Percentiles rank a stretch among this genome's conserved stretches.
Conservation (phyloP, 2,888 invertebrate species). For the Dolichomitus sp. region DNA sequence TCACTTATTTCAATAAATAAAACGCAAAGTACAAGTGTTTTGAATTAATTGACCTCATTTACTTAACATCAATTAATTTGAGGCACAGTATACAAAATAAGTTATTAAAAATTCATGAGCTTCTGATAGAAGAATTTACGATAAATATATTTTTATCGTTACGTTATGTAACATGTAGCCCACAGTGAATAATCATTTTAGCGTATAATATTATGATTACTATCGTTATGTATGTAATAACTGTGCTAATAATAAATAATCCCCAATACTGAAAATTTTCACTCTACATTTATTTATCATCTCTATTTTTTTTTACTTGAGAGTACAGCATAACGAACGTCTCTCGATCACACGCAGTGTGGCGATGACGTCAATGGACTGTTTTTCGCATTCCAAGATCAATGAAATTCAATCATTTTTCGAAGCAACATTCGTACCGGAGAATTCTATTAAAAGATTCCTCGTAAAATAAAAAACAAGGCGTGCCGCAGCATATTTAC, state of each 20-base stretch:
- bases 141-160: slow-evolving; percentile 82
- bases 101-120: too few species aligned
- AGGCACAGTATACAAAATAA: too few species aligned
- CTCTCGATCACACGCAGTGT: neutral
- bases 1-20: too few species aligned
- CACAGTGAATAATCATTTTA: slow-evolving; percentile 74
- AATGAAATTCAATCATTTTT: slow-evolving; percentile 20
- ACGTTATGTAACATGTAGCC: slow-evolving; percentile 73
- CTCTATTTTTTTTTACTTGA: too few species aligned
- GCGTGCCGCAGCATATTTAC: neutral
- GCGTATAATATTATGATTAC: slow-evolving; percentile 71
- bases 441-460: slow-evolving; percentile 5
- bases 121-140: too few species aligned
- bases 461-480: neutral
- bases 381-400: neutral
- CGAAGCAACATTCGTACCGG: neutral
- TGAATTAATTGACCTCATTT: too few species aligned
- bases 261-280: slow-evolving; percentile 51
- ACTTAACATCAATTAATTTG: too few species aligned
- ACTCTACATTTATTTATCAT: neutral
- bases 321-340: neutral
- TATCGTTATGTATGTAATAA: slow-evolving; percentile 75
- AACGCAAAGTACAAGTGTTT: too few species aligned
- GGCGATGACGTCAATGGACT: slow-evolving; percentile 2
- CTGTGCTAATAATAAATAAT: slow-evolving; percentile 79